A percentile compares a stretch with the other conserved stretches of the same genome.
Conservation (phyloP, 2,797 vertebrate genomes). For the Urosaurus nigricauda region DNA sequence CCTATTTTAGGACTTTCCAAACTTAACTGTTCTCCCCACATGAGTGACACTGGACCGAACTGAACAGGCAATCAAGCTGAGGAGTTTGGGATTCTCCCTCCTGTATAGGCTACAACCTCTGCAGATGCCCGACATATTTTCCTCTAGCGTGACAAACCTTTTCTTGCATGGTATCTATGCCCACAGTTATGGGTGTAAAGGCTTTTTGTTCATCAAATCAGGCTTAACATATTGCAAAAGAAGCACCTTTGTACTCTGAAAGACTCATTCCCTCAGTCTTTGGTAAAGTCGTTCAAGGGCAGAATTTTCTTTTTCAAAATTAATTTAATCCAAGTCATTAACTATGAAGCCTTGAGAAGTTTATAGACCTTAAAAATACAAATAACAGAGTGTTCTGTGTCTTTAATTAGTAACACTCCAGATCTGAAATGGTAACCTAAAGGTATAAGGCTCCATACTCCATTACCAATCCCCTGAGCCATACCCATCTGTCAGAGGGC, state of each 20-base stretch:
- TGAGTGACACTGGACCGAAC: no score
- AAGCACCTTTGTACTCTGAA: conserved; percentile 39
- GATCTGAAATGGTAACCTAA: conserved; percentile 68
- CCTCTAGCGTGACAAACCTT: neutral
- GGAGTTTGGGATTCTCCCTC: no score
- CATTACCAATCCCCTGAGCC: conserved; percentile 63
- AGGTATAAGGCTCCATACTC: conserved; percentile 59
- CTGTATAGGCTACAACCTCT: no score
- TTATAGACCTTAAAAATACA: conserved; percentile 76
- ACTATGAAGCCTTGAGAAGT: conserved; percentile 71
- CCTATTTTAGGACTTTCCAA: no score
- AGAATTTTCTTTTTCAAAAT: conserved; percentile 68
- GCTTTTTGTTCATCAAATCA: neutral
- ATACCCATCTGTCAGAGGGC: conserved; percentile 48
- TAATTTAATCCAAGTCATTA: conserved; percentile 76
- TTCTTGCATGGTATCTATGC: no score
- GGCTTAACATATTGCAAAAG: neutral
- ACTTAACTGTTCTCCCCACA: no score
- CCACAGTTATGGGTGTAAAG: no score
- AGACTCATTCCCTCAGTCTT: conserved; percentile 51
- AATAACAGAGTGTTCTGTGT: conserved; percentile 66
- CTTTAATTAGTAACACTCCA: conserved; percentile 73
- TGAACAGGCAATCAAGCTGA: no score
- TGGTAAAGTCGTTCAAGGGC: conserved; percentile 67
- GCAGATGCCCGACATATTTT: no score